Evolutionary conservation across 1,140 invertebrate genomes (phyloP), one percentile per base, ranked within the genome.

Genomic region (Heliconius nattereri): DNA sequence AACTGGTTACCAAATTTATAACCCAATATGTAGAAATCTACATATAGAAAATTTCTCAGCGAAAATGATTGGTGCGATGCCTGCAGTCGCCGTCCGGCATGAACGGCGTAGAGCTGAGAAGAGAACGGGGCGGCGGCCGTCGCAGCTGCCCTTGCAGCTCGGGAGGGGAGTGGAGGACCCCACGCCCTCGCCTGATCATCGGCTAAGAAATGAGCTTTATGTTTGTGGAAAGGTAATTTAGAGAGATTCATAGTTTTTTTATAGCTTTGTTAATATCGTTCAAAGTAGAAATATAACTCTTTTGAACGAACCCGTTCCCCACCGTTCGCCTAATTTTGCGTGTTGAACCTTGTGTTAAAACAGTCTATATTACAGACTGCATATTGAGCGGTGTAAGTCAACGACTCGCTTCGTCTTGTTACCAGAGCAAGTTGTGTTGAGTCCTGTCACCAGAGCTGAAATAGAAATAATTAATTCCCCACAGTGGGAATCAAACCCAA

Each of bases 41-140:
- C 60, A 78, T 78, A 78, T 78, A 54, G 73, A 60, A 20, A 60
- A 66, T 71, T 71, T 83, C 82, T 40, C 88, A 92, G 91, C 87
- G 85, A 96, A 95, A 90, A 98, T 98, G 97, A 97, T 98, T 87
- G 97, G 97, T 83, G 97, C 97, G 74, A 98, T 97, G 97, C 97
- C 97, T 92, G 97, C 97, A 81, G 97, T 98, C 91, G 97, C 97
- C 23, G 97, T 98, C 49, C 96, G 97, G 89, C 97, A 97, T 92
- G 97, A 97, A 91, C 95, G 97, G 81, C 95, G 97, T 74, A 96
- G 97, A 83, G 96, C 96, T 85, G 96, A 97, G 86, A 97, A 97
- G 95, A 94, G 96, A 73, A 91, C 83, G 80, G 91, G 84, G 20
- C 96, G 95, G 82, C 94, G 97, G 81, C 97, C 97, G 7, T 96